Percentiles rank a stretch among this genome's conserved stretches.
Conservation (phyloP, 2,888 invertebrate species). For the Margaritifera margaritifera region DNA sequence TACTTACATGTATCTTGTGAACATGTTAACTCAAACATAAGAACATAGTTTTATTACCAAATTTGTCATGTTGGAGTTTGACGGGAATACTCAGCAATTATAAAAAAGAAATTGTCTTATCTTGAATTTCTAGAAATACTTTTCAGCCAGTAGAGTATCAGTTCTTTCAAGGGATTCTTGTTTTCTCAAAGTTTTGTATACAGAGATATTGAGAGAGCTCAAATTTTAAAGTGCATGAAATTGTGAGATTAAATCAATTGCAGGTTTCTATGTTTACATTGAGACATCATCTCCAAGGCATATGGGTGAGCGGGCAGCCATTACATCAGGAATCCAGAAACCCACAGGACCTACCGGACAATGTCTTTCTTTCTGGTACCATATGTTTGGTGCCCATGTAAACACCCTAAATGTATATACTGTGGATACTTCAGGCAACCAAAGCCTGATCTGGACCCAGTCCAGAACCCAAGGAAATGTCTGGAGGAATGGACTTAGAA, state of each 20-base stretch:
- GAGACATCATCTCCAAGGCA: slow-evolving; percentile 60
- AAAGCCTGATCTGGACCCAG: slow-evolving; percentile 56
- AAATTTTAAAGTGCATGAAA: no score
- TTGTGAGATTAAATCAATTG: neutral
- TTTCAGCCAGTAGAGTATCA: no score
- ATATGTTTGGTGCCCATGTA: slow-evolving; percentile 66
- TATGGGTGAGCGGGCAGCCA: slow-evolving; percentile 46
- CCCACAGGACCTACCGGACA: slow-evolving; percentile 35
- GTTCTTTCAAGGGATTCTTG: no score
- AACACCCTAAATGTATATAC: slow-evolving; percentile 62
- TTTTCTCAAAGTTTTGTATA: no score
- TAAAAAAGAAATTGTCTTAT: no score
- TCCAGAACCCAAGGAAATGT: slow-evolving; percentile 57
- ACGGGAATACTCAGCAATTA: no score
- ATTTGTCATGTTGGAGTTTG: no score
- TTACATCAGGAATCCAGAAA: slow-evolving; percentile 50
- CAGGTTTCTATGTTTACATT: slow-evolving; percentile 67
- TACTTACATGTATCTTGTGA: no score
- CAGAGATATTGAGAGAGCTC: no score
- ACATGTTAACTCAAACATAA: no score
- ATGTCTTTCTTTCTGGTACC: slow-evolving; percentile 68
- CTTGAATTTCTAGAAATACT: no score
- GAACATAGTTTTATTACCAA: no score
- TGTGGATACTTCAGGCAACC: slow-evolving; percentile 31
- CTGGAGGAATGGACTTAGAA: slow-evolving; percentile 55